Conservation (phyloP, 1,140 invertebrate genomes). For the Caligus rogercresseyi region DNA sequence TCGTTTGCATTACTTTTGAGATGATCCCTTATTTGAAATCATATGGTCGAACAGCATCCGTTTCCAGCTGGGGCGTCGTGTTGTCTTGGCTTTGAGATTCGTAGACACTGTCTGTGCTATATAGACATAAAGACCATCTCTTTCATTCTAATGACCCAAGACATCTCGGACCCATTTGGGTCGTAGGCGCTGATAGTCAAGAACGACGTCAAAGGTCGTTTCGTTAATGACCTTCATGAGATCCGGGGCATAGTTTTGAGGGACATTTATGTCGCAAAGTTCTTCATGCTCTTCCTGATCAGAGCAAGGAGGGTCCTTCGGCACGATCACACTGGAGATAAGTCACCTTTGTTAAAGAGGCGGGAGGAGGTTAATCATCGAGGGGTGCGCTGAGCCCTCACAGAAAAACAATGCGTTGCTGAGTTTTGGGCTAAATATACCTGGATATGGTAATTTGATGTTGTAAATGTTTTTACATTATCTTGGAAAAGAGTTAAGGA, state of each 20-base stretch:
- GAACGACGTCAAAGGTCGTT: conserved; percentile 8
- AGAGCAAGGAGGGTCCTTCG: conserved; percentile 3
- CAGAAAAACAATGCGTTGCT: too few relatives aligned
- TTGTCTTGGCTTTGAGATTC: conserved; percentile 14
- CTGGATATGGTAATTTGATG: too few relatives aligned
- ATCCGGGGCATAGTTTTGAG: not conserved
- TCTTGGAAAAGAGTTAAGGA: too few relatives aligned
- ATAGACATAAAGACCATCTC: conserved; percentile 17
- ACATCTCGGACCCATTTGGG: conserved; percentile 6
- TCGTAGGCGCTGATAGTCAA: conserved; percentile 13
- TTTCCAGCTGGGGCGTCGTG: not conserved
- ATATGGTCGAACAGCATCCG: conserved; percentile 14
- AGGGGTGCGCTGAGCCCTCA: too few relatives aligned
- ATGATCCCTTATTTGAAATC: conserved; percentile 10
- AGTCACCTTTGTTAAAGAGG: not conserved
- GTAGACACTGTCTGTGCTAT: conserved; percentile 18
- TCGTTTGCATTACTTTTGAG: conserved; percentile 10
- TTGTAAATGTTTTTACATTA: too few relatives aligned
- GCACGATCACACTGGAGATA: conserved; percentile 12
- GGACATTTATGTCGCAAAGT: conserved; percentile 2
- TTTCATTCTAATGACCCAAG: conserved; percentile 7
- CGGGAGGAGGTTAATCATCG: too few relatives aligned
- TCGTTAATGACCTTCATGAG: conserved; percentile 6
- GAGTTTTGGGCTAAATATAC: too few relatives aligned
- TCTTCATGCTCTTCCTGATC: conserved; percentile 5